These are phyloP conservation scores for Setipinna tenuifilis DNA, from an alignment of 2,797 vertebrate species.

Conservation along the genomic window DNA sequence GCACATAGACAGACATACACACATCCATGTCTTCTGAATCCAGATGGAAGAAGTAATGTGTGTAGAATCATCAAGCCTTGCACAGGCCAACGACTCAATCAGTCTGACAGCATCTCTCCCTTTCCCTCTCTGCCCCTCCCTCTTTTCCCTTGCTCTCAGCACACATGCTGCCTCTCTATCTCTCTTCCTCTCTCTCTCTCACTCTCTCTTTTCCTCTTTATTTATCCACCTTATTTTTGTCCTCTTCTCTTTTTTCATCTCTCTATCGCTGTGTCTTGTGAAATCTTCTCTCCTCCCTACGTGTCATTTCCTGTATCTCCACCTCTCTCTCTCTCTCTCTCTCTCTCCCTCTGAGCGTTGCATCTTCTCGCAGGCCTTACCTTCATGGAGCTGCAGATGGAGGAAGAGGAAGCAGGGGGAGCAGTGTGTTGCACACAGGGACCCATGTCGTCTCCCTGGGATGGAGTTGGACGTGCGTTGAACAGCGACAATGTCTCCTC, in stretches of 20 bases:
- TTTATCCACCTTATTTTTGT: neutral
- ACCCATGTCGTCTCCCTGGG: constrained; percentile 48
- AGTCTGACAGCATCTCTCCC: constrained; percentile 47
- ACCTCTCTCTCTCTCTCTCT: neutral
- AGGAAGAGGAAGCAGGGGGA: neutral
- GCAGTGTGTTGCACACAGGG: constrained; percentile 35
- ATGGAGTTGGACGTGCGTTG: neutral
- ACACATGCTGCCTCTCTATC: constrained; percentile 43
- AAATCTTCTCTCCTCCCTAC: neutral
- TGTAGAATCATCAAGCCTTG: constrained; percentile 12
- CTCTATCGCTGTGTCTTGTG: neutral
- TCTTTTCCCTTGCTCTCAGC: constrained; percentile 26
- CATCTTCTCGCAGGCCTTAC: constrained; percentile 38
- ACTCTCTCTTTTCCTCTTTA: neutral
- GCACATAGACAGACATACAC: neutral
- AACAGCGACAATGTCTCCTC: constrained; percentile 35
- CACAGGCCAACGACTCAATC: neutral
- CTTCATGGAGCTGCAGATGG: constrained; percentile 38
- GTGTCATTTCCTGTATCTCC: constrained; percentile 10
- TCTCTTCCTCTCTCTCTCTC: neutral
- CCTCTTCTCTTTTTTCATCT: neutral
- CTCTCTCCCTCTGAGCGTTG: neutral
- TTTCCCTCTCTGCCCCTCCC: constrained; percentile 30
- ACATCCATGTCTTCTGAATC: neutral
- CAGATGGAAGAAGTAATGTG: constrained; percentile 1